Base-by-base conservation (phyloP, 2,797 vertebrate species). In the Malacoctenus gilli region DNA sequence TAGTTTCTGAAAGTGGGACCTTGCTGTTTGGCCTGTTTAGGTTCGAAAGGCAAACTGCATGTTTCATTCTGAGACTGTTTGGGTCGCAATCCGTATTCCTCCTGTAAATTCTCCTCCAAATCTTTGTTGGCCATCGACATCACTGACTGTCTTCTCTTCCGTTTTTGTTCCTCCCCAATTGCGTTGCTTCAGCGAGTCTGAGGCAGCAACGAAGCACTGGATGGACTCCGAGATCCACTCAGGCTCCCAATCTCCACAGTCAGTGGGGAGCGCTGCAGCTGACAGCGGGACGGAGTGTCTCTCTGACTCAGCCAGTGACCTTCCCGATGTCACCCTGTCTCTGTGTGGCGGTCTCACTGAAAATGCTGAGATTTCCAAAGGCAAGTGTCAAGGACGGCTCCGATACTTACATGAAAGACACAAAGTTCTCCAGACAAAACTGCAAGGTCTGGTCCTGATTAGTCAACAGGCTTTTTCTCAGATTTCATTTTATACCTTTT, bases 251-350 rank as follows among this genome's bases (percentile, higher is more conserved):
- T 99, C 96, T 0, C 96, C 96, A 0, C 96, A 97, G 61, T 98
- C 96, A 0, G 96, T 98, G 65, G 95, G 94, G 71, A 98, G 96
- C n/a, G 94, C 94, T 2, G 96, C 96, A 1, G 95, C 95, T 1
- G 96, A 99, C 82, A 98, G 96, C 1, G 97, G 96, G 48, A 99
- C 96, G 0, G 97, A 99, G 75, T 99, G 97, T 85, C 92, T 98
- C 55, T 99, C 95, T 1, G 97, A 99, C 87, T 98, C 95, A 5
- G 94, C 96, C 13, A 92, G 95, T 77, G 96, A 99, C 83, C 87
- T 97, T 60, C 95, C 95, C 0, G 96, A 98, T 15, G 95, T 99
- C 59, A 97, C 95, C 0, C 93, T 99, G 9, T 99, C 97, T 0
- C 92, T 99, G 23, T 99, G 97, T 47, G 97, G 97, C 52, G 97